Evolutionary conservation across 2,797 vertebrate genomes (phyloP), one percentile per base, ranked within the genome.

Genomic region (Diplodus sargus): DNA sequence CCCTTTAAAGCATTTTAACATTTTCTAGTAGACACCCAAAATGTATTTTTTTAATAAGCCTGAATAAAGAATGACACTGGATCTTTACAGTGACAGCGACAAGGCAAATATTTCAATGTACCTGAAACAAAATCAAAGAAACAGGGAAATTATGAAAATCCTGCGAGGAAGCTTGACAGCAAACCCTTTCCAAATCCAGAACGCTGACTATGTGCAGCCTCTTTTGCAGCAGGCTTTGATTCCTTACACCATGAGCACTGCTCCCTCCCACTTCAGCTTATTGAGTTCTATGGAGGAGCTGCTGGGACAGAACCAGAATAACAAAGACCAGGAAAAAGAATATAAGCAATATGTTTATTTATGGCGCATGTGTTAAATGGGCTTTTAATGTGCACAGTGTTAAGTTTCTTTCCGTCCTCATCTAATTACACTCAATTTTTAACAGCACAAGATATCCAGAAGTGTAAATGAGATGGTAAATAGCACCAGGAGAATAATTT

Each of bases 391-490:
- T 45, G 15, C 34, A 58, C 56, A 14, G 4, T 70, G 57, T 66
- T 7, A 22, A 14, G 9, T 57, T 62, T 58, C 58, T 58, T 54
- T 17, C 34, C 15, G 8, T 60, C 64, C 57, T 73, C 42, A 48
- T 20, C 9, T 2, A 52, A 60, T 68, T 76, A 70, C 11, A 39
- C 1, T 11, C 5, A 5, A 75, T 49, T 70, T 70, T 34, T 53
- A 64, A 71, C n/a, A 52, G 20, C 34, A 52, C 57, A 48, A 64
- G 22, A 68, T 42, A 58, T 63, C 62, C 60, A 64, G 34, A 14
- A 23, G 59, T 73, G 58, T 61, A 83, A 87, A 74, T 82, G 70
- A 83, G 61, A 81, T 51, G 43, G 65, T 82, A 74, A 84, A 84
- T 51, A 58, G 60, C 14, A 34, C 57, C 43, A 34, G 48, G 69